A percentile compares a stretch with the other conserved stretches of the same genome.
Evolutionary conservation across 2,113 vertebrate species (phyloP).

Genomic region (Empidonax alnorum): DNA sequence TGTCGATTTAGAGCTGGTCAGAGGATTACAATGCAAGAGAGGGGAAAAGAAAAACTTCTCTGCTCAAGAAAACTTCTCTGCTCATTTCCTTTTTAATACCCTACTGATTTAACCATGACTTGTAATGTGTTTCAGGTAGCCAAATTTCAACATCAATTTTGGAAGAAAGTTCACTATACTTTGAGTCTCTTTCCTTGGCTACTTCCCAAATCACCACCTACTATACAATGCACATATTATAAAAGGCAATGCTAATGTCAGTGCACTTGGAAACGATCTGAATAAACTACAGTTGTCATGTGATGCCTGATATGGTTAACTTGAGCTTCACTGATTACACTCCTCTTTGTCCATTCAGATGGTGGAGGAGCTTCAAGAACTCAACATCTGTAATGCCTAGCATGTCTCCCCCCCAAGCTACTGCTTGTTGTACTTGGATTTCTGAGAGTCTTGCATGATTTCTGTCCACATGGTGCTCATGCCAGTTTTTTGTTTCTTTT

Average conservation of each 20-base stretch:
- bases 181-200: constrained; percentile 35
- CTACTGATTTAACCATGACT: constrained; percentile 59
- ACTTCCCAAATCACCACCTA: constrained; percentile 60
- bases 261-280: background rate
- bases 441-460: background rate
- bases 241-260: constrained; percentile 7
- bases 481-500: background rate
- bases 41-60: constrained; percentile 46
- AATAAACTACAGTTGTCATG: constrained; percentile 3
- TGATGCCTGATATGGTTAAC: background rate
- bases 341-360: background rate
- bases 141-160: constrained; percentile 71
- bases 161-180: constrained; percentile 39
- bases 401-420: background rate
- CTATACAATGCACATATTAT: constrained; percentile 27
- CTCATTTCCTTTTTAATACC: constrained; percentile 69
- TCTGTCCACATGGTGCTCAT: background rate
- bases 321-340: background rate
- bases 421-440: background rate
- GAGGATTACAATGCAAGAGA: constrained; percentile 60
- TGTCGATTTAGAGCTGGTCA: constrained; percentile 52
- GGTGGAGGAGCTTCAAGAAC: background rate
- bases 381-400: background rate
- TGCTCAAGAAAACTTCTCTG: constrained; percentile 3
- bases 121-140: constrained; percentile 68